Conservation (phyloP, 2,888 invertebrate genomes). For the Tinea pellionella region DNA sequence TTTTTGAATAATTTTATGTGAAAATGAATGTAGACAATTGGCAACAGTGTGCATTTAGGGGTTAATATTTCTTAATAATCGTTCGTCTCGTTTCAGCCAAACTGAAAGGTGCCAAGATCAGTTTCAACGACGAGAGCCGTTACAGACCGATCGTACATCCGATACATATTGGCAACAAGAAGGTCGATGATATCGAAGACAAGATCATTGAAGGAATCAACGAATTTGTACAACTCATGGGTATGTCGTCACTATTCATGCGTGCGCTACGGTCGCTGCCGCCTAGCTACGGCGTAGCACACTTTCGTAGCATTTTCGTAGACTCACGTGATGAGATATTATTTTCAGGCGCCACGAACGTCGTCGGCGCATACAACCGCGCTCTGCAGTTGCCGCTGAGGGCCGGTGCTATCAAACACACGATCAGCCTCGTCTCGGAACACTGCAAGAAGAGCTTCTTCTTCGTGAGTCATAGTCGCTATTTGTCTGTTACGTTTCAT, state of each 20-base stretch:
- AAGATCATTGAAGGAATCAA: slow-evolving; percentile 23
- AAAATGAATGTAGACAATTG: too few relatives aligned
- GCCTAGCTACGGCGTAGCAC: too few relatives aligned
- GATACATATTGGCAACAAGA: slow-evolving; percentile 29
- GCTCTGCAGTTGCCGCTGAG: slow-evolving; percentile 79
- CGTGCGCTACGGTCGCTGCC: too few relatives aligned
- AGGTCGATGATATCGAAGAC: slow-evolving; percentile 24
- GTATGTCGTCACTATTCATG: slow-evolving; percentile 33
- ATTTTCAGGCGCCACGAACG: slow-evolving; percentile 60
- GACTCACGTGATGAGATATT: neutral
- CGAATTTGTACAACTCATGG: slow-evolving; percentile 22
- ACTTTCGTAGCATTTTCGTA: slow-evolving; percentile 11
- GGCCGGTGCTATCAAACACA: slow-evolving; percentile 78
- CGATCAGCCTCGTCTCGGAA: slow-evolving; percentile 74
- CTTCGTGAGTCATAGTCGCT: slow-evolving; percentile 52
- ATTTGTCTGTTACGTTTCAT: too few relatives aligned
- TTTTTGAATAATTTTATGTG: too few relatives aligned
- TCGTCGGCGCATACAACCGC: slow-evolving; percentile 72
- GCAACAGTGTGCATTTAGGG: too few relatives aligned
- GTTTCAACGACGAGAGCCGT: slow-evolving; percentile 34
- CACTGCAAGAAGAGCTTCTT: slow-evolving; percentile 67
- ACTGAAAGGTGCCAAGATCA: slow-evolving; percentile 49
- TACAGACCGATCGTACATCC: slow-evolving; percentile 24
- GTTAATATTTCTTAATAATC: too few relatives aligned
- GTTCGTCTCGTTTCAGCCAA: slow-evolving; percentile 41